Evolutionary conservation across 37 sponge, comb jelly and placozoan species (phyloP).

Genomic region (Spongilla lacustris): DNA sequence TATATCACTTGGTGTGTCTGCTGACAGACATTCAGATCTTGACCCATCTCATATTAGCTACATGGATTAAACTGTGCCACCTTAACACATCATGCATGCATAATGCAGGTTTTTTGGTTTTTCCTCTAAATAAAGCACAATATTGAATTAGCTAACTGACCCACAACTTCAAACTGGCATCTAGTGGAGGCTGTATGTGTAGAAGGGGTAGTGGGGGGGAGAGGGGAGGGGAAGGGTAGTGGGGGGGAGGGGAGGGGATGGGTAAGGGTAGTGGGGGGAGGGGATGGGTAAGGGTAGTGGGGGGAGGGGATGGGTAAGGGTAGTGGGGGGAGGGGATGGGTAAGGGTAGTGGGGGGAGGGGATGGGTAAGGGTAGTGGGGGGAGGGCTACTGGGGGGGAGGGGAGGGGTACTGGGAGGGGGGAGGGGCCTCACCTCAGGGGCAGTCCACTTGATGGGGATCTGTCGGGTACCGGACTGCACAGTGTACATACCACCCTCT

Average conservation of each 20-base stretch:
- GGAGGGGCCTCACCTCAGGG: conserved; percentile 59
- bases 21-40: too few species aligned
- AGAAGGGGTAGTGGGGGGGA: neutral
- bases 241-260: neutral
- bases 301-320: neutral
- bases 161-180: too few species aligned
- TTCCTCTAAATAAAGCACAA: too few species aligned
- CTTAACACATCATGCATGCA: too few species aligned
- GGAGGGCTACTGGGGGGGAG: neutral
- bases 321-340: neutral
- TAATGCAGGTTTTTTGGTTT: too few species aligned
- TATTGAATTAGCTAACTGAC: too few species aligned
- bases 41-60: too few species aligned
- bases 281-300: neutral
- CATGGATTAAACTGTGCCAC: too few species aligned
- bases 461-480: conserved; percentile 60
- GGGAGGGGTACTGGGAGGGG: neutral
- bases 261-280: neutral
- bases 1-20: too few species aligned
- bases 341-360: neutral
- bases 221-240: neutral
- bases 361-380: neutral
- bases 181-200: neutral
- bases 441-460: conserved; percentile 90
- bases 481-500: conserved; percentile 70